phyloP scores from a whole-genome alignment of 2,797 vertebrate species.

The Lophotriccus pileatus region DNA sequence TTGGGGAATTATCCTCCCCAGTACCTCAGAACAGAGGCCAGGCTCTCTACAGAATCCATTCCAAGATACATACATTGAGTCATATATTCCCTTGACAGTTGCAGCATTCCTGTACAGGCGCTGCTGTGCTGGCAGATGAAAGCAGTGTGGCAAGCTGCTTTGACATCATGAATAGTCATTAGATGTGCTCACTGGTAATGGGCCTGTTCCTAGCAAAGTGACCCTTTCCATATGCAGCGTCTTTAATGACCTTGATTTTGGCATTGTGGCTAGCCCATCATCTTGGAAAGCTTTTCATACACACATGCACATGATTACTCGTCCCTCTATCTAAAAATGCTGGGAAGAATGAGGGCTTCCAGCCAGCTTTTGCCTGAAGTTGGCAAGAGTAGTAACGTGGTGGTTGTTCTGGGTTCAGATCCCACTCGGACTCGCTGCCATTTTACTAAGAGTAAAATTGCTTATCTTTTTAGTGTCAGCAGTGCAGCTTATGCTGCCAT shows the following conservation, averaged over 20 bases:
- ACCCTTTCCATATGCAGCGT: neutral
- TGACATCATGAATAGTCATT: constrained; percentile 11
- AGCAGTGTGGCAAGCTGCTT: neutral
- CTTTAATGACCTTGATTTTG: constrained; percentile 31
- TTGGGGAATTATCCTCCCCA: constrained; percentile 11
- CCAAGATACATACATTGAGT: constrained; percentile 44
- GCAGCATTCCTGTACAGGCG: constrained; percentile 1
- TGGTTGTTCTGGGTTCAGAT: neutral
- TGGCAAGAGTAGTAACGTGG: neutral
- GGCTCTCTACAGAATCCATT: constrained; percentile 4
- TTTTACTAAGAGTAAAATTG: neutral
- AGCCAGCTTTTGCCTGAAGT: constrained; percentile 6
- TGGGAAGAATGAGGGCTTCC: constrained; percentile 1
- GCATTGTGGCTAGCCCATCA: constrained; percentile 3
- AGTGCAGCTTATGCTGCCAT: neutral
- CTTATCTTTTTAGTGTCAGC: neutral
- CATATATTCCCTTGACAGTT: constrained; percentile 48
- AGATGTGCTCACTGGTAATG: neutral
- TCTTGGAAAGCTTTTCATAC: neutral
- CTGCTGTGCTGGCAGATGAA: constrained; percentile 17
- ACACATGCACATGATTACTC: constrained; percentile 27
- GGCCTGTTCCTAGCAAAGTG: constrained; percentile 23
- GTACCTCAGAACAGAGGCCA: neutral
- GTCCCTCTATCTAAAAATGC: neutral
- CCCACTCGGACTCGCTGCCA: neutral